phyloP scores from a whole-genome alignment of 2,888 invertebrate genomes.

The Dynastes tityus region DNA sequence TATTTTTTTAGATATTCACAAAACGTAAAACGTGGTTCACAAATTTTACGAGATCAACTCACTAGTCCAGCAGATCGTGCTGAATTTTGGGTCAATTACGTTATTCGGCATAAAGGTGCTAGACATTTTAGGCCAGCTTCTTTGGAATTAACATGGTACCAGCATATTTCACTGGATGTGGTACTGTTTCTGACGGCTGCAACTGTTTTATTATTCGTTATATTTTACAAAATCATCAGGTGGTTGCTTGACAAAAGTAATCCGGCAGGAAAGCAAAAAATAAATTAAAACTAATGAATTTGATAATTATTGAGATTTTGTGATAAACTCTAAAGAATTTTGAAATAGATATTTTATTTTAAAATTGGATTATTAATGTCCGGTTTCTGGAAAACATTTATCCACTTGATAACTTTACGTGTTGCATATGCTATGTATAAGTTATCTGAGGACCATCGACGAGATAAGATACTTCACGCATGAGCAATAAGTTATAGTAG shows the following conservation, averaged over 20 bases:
- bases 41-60: conserved; percentile 17
- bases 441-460: too few relatives aligned
- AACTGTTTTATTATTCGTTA: conserved; percentile 3
- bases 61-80: conserved; percentile 39
- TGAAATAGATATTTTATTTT: too few relatives aligned
- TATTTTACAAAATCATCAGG: conserved; percentile 18
- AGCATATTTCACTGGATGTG: conserved; percentile 32
- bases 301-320: not conserved
- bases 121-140: conserved; percentile 27
- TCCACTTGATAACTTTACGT: too few relatives aligned
- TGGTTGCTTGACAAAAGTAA: not conserved
- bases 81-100: conserved; percentile 43
- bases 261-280: not conserved
- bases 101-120: conserved; percentile 44
- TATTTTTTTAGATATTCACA: conserved; percentile 25
- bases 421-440: too few relatives aligned
- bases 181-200: conserved; percentile 31
- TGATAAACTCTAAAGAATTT: too few relatives aligned
- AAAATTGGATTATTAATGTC: too few relatives aligned
- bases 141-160: conserved; percentile 35
- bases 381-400: too few relatives aligned
- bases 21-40: conserved; percentile 33
- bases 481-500: too few relatives aligned
- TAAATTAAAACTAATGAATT: not conserved
- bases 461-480: too few relatives aligned